phyloP scores from a whole-genome alignment of 2,888 invertebrate species.

The Poecilobothrus nobilitatus region DNA sequence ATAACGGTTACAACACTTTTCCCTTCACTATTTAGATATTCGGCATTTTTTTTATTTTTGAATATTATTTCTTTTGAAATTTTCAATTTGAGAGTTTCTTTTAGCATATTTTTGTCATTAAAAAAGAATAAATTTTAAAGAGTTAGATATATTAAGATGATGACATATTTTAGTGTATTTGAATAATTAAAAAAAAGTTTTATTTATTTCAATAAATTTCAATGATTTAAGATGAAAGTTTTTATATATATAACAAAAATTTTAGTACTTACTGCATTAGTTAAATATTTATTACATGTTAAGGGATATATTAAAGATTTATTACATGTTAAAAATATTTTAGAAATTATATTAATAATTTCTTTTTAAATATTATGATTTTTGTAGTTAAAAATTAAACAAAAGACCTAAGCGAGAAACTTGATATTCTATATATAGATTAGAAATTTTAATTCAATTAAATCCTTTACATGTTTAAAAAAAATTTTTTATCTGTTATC shows the following conservation, averaged over 20 bases:
- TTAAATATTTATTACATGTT: too few relatives aligned
- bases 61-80: neutral
- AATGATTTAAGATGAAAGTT: too few relatives aligned
- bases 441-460: too few relatives aligned
- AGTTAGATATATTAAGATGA: neutral
- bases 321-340: too few relatives aligned
- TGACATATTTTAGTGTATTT: neutral
- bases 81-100: neutral
- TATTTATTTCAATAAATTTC: too few relatives aligned
- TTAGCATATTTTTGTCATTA: neutral
- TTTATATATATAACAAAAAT: too few relatives aligned
- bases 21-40: neutral
- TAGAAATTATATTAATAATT: too few relatives aligned
- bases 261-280: too few relatives aligned
- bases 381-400: neutral
- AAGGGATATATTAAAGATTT: too few relatives aligned
- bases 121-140: neutral
- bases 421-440: neutral
- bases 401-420: neutral
- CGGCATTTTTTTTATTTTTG: neutral
- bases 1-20: slow-evolving; percentile 4
- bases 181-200: neutral
- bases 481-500: too few relatives aligned
- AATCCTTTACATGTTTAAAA: neutral
- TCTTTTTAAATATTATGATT: too few relatives aligned